These are phyloP conservation scores for Pristionchus pacificus DNA, from an alignment of 1,140 invertebrate genomes.

Conservation along the genomic window DNA sequence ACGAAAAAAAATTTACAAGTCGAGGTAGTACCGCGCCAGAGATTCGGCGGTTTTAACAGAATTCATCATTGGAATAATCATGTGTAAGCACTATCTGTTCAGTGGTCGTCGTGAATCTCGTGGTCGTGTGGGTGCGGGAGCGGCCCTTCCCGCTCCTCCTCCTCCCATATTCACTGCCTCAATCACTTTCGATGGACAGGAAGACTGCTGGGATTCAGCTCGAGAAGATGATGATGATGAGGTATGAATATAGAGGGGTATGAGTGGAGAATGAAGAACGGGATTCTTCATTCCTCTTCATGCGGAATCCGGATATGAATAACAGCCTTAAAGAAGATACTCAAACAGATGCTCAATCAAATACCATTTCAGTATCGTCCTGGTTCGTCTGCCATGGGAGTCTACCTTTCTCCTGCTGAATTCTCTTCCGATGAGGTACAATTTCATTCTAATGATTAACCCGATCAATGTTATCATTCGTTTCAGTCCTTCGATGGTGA, in stretches of 20 bases:
- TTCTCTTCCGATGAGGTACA: slow-evolving; percentile 10
- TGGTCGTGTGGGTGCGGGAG: background rate
- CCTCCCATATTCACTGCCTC: background rate
- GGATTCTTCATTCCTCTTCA: no score
- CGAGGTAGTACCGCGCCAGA: no score
- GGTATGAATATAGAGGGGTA: no score
- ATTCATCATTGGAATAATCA: no score
- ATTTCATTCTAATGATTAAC: slow-evolving; percentile 17
- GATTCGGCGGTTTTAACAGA: no score
- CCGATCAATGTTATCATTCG: slow-evolving; percentile 1
- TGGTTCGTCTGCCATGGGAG: background rate
- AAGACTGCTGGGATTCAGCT: background rate
- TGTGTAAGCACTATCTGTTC: no score
- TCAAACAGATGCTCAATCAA: no score
- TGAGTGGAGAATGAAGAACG: no score
- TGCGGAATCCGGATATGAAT: no score
- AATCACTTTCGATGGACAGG: background rate
- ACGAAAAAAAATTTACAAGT: no score
- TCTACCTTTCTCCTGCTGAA: slow-evolving; percentile 6
- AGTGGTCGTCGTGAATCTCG: background rate
- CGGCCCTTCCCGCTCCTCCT: background rate
- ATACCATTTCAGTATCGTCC: no score
- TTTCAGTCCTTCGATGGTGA: slow-evolving; percentile 25
- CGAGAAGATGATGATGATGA: background rate
- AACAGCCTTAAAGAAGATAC: no score